phyloP scores from a whole-genome alignment of 2,888 invertebrate species.

The Ochropacha duplaris region DNA sequence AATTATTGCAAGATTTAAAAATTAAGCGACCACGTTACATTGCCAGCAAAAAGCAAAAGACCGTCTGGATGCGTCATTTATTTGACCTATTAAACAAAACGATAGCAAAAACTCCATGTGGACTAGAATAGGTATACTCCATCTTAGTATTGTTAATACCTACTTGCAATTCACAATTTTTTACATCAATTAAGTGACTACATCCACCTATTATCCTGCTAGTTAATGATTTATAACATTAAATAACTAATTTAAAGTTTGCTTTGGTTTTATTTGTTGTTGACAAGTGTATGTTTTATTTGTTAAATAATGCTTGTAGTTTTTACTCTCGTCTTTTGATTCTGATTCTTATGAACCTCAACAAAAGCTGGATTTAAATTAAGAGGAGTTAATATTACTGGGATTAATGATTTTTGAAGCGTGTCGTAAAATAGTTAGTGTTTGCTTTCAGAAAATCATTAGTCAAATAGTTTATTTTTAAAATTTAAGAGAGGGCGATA shows the following conservation, averaged over 20 bases:
- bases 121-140: constrained; percentile 18
- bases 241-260: neutral
- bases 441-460: too few species aligned
- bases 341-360: neutral
- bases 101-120: constrained; percentile 33
- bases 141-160: constrained; percentile 21
- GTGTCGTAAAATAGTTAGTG: too few species aligned
- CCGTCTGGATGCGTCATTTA: constrained; percentile 49
- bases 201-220: constrained; percentile 38
- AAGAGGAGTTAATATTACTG: neutral
- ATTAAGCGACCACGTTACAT: constrained; percentile 12
- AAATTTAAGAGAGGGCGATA: too few species aligned
- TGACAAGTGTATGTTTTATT: constrained; percentile 2
- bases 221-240: constrained; percentile 18
- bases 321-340: neutral
- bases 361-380: neutral
- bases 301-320: neutral
- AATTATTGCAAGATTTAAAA: constrained; percentile 11
- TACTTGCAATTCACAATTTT: constrained; percentile 27
- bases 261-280: neutral
- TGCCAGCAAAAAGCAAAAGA: constrained; percentile 24
- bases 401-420: too few species aligned
- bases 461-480: too few species aligned
- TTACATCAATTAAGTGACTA: constrained; percentile 46
- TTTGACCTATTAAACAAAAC: constrained; percentile 63